These are phyloP conservation scores for Triops longicaudatus DNA, from an alignment of 1,140 invertebrate species.

Conservation along the genomic window DNA sequence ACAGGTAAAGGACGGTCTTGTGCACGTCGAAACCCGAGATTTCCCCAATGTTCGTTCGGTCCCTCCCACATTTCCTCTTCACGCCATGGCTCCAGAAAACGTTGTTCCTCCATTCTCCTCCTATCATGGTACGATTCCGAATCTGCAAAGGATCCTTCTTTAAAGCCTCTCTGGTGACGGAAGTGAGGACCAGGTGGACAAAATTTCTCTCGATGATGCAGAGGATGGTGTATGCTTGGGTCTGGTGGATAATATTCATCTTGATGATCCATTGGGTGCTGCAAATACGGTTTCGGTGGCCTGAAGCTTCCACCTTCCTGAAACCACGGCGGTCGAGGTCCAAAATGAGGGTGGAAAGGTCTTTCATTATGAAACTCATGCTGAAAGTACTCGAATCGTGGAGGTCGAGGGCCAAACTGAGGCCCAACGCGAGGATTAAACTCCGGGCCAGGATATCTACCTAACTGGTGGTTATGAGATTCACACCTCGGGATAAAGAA, in stretches of 20 bases:
- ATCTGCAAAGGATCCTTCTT: background rate
- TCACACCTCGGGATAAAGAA: no score
- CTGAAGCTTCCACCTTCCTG: background rate
- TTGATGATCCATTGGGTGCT: background rate
- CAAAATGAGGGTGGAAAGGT: background rate
- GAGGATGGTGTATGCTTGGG: background rate
- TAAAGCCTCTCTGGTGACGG: background rate
- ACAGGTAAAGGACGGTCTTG: background rate
- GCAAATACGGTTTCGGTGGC: background rate
- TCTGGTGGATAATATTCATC: background rate
- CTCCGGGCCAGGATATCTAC: background rate
- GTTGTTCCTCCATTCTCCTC: background rate
- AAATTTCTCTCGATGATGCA: background rate
- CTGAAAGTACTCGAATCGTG: background rate
- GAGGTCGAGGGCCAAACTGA: background rate
- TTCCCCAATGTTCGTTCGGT: background rate
- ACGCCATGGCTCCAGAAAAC: background rate
- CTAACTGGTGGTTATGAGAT: no score
- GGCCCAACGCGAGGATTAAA: background rate
- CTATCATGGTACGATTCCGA: background rate
- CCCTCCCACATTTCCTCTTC: background rate
- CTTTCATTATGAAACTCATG: background rate
- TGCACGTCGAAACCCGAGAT: background rate
- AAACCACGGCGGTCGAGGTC: background rate
- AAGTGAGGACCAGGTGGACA: background rate